Evolutionary conservation across 2,888 invertebrate species (phyloP).

Genomic region (Dasypolia templi): DNA sequence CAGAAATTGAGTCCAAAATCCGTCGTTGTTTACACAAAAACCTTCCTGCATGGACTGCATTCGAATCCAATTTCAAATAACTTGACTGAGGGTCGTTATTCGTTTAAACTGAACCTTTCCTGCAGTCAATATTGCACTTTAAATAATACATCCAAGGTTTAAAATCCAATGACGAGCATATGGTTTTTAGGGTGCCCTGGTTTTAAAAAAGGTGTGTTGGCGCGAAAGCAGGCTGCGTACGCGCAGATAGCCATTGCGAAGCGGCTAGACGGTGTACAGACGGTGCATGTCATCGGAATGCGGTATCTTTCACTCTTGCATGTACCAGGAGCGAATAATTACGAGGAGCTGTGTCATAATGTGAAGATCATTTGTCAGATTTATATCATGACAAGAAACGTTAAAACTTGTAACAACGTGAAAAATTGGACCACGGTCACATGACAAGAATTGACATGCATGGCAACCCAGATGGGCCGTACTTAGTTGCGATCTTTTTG

Average conservation of each 20-base stretch:
- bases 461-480: too few relatives aligned
- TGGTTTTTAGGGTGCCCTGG: conserved; percentile 42
- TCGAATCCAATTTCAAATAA: conserved; percentile 60
- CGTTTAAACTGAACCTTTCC: conserved; percentile 23
- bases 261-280: conserved; percentile 84
- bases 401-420: too few relatives aligned
- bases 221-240: conserved; percentile 78
- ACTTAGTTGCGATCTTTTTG: too few relatives aligned
- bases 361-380: conserved; percentile 17
- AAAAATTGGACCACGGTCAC: not conserved
- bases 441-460: not conserved
- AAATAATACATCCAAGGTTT: conserved; percentile 19
- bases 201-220: conserved; percentile 53
- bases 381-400: not conserved
- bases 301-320: conserved; percentile 56
- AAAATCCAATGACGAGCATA: conserved; percentile 37
- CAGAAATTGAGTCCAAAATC: not conserved
- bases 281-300: conserved; percentile 71
- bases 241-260: conserved; percentile 77
- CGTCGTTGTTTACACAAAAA: conserved; percentile 1
- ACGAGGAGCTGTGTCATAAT: conserved; percentile 36
- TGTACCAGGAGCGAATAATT: conserved; percentile 49
- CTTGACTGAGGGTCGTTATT: conserved; percentile 44
- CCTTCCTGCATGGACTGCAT: conserved; percentile 33
- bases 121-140: conserved; percentile 19